A percentile compares a stretch with the other conserved stretches of the same genome.
phyloP scores from a whole-genome alignment of 2,797 vertebrate species.

The Bufotes viridis region DNA sequence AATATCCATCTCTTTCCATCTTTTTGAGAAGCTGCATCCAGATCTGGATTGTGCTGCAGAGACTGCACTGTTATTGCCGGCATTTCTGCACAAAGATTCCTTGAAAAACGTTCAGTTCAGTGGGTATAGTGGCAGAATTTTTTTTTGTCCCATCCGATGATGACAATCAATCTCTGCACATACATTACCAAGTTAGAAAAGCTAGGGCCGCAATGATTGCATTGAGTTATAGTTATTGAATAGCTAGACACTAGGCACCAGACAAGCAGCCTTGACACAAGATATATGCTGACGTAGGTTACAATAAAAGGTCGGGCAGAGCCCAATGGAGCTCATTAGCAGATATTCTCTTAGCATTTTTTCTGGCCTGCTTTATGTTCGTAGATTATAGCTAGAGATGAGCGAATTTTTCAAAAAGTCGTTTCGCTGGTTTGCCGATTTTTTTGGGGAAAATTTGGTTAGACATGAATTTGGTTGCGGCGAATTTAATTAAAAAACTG shows the following conservation, averaged over 20 bases:
- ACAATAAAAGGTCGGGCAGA: background rate
- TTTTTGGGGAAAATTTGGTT: too few species aligned
- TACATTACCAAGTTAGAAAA: background rate
- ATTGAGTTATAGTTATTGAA: background rate
- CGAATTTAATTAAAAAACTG: too few species aligned
- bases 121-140: background rate
- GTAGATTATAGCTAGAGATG: background rate
- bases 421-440: too few species aligned
- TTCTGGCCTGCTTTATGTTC: background rate
- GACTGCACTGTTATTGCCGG: background rate
- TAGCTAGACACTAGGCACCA: background rate
- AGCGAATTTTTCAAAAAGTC: too few species aligned
- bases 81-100: background rate
- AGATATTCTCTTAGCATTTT: background rate
- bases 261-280: slow-evolving; percentile 2
- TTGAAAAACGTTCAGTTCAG: background rate
- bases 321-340: background rate
- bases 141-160: background rate
- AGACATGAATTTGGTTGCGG: too few species aligned
- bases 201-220: background rate
- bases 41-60: background rate
- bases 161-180: background rate
- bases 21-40: background rate
- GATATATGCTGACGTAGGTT: background rate
- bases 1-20: slow-evolving; percentile 36